phyloP scores from a whole-genome alignment of 2,113 vertebrate species.

The Plestiodon gilberti region DNA sequence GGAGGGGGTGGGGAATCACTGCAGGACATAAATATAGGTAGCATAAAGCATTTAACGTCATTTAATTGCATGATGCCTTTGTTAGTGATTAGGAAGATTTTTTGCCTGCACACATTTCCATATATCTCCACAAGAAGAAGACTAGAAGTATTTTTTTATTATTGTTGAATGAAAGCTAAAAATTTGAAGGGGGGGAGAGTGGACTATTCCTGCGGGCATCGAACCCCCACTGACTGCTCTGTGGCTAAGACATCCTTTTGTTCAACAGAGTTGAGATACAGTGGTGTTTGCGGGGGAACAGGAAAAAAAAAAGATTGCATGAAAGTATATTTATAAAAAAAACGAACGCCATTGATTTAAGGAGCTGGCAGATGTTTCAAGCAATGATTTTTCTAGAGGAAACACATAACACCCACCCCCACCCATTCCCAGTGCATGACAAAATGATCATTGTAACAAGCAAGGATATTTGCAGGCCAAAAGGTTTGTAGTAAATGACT shows the following conservation, averaged over 20 bases:
- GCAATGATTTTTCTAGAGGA: neutral
- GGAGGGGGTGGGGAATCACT: too few species aligned
- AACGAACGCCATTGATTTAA: neutral
- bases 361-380: slow-evolving; percentile 12
- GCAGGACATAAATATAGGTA: neutral
- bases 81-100: too few species aligned
- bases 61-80: too few species aligned
- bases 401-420: neutral
- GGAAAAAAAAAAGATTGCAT: neutral
- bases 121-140: too few species aligned
- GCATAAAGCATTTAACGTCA: too few species aligned
- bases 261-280: neutral
- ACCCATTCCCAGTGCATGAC: neutral
- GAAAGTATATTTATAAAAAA: slow-evolving; percentile 11
- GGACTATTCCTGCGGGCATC: too few species aligned
- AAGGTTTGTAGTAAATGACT: neutral
- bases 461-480: neutral
- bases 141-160: too few species aligned
- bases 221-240: too few species aligned
- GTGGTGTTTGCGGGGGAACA: neutral
- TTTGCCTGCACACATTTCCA: too few species aligned
- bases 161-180: too few species aligned
- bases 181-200: too few species aligned
- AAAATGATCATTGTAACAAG: neutral
- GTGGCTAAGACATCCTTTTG: neutral